Percentiles rank a stretch among this genome's conserved stretches.
phyloP scores from a whole-genome alignment of 2,888 invertebrate genomes.

The Timema cristinae region DNA sequence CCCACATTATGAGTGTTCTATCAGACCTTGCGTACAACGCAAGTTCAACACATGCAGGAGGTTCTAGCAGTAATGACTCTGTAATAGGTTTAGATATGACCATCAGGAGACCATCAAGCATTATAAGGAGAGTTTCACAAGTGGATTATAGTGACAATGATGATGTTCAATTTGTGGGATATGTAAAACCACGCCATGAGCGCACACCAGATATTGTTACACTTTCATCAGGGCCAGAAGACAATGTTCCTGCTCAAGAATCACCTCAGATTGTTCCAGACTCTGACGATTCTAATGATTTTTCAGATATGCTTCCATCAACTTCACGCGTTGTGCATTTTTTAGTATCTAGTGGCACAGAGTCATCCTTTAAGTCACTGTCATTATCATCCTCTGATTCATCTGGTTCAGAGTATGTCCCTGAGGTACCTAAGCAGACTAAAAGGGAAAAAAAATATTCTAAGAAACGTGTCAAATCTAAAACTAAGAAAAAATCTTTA shows the following conservation, averaged over 20 bases:
- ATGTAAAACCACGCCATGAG: slow-evolving; percentile 62
- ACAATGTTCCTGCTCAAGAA: slow-evolving; percentile 37
- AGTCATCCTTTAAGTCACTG: too few relatives aligned
- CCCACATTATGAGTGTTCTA: too few relatives aligned
- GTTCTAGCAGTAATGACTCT: too few relatives aligned
- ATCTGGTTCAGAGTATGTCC: background rate
- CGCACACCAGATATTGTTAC: slow-evolving; percentile 63
- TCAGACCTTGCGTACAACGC: too few relatives aligned
- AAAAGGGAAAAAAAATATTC: too few relatives aligned
- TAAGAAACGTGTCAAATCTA: too few relatives aligned
- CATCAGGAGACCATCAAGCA: background rate
- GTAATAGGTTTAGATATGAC: too few relatives aligned
- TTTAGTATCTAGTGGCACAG: slow-evolving; percentile 9
- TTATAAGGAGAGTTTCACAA: background rate
- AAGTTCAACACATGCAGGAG: too few relatives aligned
- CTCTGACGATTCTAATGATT: background rate
- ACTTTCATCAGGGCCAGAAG: slow-evolving; percentile 55
- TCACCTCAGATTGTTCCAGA: background rate
- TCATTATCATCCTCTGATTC: slow-evolving; percentile 1
- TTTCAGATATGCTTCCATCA: background rate
- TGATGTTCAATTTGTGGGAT: slow-evolving; percentile 60
- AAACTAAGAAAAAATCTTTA: too few relatives aligned
- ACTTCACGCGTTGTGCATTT: background rate
- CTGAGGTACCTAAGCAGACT: too few relatives aligned
- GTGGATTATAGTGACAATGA: slow-evolving; percentile 38